Percentiles rank a stretch among this genome's conserved stretches.
Evolutionary conservation across 2,113 vertebrate species (phyloP).

Genomic region (Calidris pugnax): DNA sequence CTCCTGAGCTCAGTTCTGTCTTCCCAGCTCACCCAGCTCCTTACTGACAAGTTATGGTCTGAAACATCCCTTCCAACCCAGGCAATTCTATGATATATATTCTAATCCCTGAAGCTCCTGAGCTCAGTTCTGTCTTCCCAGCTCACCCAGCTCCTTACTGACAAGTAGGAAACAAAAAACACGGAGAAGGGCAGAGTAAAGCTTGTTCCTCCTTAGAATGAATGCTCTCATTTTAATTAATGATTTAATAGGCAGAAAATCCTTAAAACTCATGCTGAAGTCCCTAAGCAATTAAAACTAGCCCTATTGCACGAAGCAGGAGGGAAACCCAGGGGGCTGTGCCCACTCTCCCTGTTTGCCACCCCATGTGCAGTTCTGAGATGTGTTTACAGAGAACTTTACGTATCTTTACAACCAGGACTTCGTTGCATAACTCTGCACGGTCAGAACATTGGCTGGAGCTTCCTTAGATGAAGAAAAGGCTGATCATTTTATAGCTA

Average conservation of each 20-base stretch:
- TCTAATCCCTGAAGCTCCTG: neutral
- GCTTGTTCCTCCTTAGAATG: neutral
- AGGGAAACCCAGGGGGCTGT: neutral
- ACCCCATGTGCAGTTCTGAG: neutral
- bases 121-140: neutral
- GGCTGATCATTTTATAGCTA: constrained; percentile 39
- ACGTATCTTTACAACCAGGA: constrained; percentile 7
- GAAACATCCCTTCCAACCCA: too few relatives aligned
- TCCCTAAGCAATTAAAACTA: neutral
- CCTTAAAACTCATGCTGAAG: neutral
- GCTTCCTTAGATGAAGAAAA: neutral
- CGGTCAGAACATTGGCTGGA: constrained; percentile 13
- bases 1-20: neutral
- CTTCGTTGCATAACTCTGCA: constrained; percentile 19
- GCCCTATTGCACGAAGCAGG: neutral
- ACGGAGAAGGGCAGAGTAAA: neutral
- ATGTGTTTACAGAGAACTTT: neutral
- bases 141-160: neutral
- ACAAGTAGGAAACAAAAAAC: neutral
- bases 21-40: neutral
- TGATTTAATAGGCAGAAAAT: neutral
- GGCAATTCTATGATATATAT: neutral
- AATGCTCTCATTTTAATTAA: neutral
- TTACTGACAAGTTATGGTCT: neutral
- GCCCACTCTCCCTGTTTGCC: neutral